phyloP scores from a whole-genome alignment of 2,888 invertebrate genomes.

The Crematogaster levior region DNA sequence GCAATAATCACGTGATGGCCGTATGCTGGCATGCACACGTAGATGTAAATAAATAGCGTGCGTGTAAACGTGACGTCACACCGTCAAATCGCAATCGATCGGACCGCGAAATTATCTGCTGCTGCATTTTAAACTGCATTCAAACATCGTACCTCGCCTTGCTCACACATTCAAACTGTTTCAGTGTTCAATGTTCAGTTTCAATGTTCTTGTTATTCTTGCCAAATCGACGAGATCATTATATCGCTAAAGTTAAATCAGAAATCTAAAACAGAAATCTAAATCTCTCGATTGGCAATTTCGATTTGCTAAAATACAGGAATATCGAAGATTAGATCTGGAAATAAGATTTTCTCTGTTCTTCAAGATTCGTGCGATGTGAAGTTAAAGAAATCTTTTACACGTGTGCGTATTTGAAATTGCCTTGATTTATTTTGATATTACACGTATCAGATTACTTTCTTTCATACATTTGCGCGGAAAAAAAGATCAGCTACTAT shows the following conservation, averaged over 20 bases:
- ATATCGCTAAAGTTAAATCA: neutral
- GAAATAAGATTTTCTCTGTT: neutral
- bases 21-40: slow-evolving; percentile 59
- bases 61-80: slow-evolving; percentile 50
- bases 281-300: neutral
- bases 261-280: neutral
- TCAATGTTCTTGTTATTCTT: neutral
- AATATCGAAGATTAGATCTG: neutral
- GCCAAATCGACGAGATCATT: neutral
- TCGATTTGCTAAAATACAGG: neutral
- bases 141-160: neutral
- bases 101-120: slow-evolving; percentile 10
- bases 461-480: neutral
- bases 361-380: neutral
- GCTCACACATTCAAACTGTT: neutral
- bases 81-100: slow-evolving; percentile 51
- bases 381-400: neutral
- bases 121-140: slow-evolving; percentile 19
- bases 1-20: slow-evolving; percentile 70
- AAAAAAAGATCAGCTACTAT: no score
- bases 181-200: no score
- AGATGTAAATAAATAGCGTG: slow-evolving; percentile 63
- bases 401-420: neutral
- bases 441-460: neutral
- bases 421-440: neutral